Percentiles rank a stretch among this genome's conserved stretches.
phyloP scores from a whole-genome alignment of 2,797 vertebrate genomes.

The Mycteria americana region DNA sequence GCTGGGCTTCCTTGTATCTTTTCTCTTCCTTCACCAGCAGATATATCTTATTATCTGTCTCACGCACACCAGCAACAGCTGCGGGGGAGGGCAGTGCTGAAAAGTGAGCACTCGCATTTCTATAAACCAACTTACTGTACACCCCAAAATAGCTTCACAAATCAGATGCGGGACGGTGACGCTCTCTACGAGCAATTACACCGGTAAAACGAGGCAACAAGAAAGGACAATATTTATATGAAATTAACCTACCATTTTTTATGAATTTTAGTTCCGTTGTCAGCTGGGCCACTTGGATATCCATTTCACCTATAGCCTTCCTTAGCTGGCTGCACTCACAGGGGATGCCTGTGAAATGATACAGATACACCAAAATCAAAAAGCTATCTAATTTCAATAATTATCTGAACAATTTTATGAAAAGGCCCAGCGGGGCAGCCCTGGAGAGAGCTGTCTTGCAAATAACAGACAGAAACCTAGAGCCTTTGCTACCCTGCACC shows the following conservation, averaged over 20 bases:
- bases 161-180: background rate
- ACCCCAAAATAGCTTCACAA: conserved; percentile 57
- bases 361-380: background rate
- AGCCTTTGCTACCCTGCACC: background rate
- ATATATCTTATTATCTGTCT: conserved; percentile 94
- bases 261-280: conserved; percentile 93
- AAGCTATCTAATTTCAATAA: background rate
- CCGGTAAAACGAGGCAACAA: background rate
- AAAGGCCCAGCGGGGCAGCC: background rate
- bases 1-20: conserved; percentile 87
- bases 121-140: conserved; percentile 82
- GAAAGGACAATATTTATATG: background rate
- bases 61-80: conserved; percentile 97
- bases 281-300: conserved; percentile 90
- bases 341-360: conserved; percentile 81
- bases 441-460: background rate
- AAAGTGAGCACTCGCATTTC: conserved; percentile 94
- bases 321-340: conserved; percentile 93
- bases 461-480: background rate
- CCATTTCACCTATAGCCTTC: conserved; percentile 96
- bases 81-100: conserved; percentile 97
- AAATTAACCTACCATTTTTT: conserved; percentile 89
- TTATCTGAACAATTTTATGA: background rate
- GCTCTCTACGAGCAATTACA: background rate
- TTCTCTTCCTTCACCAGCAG: conserved; percentile 98